A percentile compares a stretch with the other conserved stretches of the same genome.
Conservation (phyloP, 2,797 vertebrate genomes). For the Arnoldichthys spilopterus region DNA sequence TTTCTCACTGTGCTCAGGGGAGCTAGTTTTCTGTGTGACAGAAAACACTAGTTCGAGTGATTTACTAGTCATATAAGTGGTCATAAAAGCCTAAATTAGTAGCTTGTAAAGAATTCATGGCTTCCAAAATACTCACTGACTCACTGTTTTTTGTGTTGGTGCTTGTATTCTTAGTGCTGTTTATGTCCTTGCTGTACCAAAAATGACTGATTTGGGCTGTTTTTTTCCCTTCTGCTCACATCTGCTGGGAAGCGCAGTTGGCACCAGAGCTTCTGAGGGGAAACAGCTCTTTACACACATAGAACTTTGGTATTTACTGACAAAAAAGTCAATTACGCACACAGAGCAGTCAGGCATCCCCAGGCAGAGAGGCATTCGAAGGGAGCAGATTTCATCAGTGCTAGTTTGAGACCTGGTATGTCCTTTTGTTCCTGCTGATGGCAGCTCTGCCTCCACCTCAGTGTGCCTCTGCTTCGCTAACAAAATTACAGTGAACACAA, state of each 20-base stretch:
- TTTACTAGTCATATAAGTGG: slow-evolving; percentile 23
- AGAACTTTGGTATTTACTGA: slow-evolving; percentile 12
- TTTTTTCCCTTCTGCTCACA: not conserved
- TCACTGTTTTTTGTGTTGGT: not conserved
- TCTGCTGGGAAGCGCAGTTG: not conserved
- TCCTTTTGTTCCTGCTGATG: not conserved
- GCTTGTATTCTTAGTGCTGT: not conserved
- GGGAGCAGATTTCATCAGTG: not conserved
- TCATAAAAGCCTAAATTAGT: not conserved
- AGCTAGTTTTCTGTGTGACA: slow-evolving; percentile 10
- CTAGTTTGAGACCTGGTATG: not conserved
- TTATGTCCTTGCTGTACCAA: not conserved
- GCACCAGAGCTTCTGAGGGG: not conserved
- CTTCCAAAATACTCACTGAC: not conserved
- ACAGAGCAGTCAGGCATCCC: not conserved
- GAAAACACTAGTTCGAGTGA: slow-evolving; percentile 13
- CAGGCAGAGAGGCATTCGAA: not conserved
- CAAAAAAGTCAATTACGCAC: not conserved
- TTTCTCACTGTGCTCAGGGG: slow-evolving; percentile 17
- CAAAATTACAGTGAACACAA: slow-evolving; percentile 6
- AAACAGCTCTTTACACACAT: not conserved
- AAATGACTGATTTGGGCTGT: not conserved
- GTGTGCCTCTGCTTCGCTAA: not conserved
- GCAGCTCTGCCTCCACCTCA: slow-evolving; percentile 1
- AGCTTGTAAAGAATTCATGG: no score